Conservation (phyloP, 2,797 vertebrate species). For the Enteromius thamalakanensis region DNA sequence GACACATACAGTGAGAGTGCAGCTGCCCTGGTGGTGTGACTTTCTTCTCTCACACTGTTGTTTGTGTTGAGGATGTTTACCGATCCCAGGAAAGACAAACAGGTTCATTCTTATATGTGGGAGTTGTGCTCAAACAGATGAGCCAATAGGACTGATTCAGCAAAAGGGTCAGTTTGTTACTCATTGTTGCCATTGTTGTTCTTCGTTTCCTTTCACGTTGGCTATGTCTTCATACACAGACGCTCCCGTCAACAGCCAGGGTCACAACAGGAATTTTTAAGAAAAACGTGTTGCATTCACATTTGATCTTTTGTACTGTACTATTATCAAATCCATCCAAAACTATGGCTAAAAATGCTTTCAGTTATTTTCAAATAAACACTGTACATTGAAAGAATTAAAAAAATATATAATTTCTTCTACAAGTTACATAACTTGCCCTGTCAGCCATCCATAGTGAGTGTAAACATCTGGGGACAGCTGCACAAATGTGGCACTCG, state of each 20-base stretch:
- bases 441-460: constrained; percentile 60
- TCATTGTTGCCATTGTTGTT: constrained; percentile 64
- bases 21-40: constrained; percentile 79
- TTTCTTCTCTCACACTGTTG: constrained; percentile 76
- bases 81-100: constrained; percentile 83
- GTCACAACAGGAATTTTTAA: constrained; percentile 42
- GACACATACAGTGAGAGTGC: constrained; percentile 75
- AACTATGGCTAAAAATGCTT: neutral
- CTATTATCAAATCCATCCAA: neutral
- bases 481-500: constrained; percentile 49
- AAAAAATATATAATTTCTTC: neutral
- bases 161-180: constrained; percentile 65
- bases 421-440: constrained; percentile 7
- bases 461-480: constrained; percentile 49
- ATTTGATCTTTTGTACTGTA: neutral
- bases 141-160: constrained; percentile 56
- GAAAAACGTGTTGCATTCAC: neutral
- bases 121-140: constrained; percentile 71
- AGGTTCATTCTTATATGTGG: constrained; percentile 73
- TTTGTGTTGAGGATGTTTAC: constrained; percentile 85
- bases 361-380: neutral
- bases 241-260: constrained; percentile 59
- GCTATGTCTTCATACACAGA: constrained; percentile 52
- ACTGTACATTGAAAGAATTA: neutral
- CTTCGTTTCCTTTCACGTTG: constrained; percentile 48